Base-by-base conservation (phyloP, 2,797 vertebrate species). In the Enteromius unitaeniatus region DNA sequence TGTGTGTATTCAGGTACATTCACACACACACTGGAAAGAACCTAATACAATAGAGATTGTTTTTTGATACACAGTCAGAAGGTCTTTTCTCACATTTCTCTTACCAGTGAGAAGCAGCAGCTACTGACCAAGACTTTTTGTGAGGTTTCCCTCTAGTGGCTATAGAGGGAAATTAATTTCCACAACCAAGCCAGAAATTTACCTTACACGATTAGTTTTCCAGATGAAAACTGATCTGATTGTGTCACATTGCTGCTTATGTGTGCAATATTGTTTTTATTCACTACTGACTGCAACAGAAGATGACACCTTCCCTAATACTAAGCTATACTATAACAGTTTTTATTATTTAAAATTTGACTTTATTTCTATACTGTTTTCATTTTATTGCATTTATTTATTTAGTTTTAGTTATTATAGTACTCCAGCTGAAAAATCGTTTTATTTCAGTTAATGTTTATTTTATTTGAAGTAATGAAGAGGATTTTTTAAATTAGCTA, bases 121-220 rank as follows among this genome's bases (percentile, higher is more conserved):
- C 47, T 17, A 68, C 3, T 34, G 13, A 26, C 7, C 14, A 3
- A 34, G 21, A 23, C 13, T 3, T 10, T 65, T 60, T 51, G 21
- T 26, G 72, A 10, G 28, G 21, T 28, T 75, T 34, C 81, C 60
- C n/a, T 79, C 31, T 76, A 55, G 72, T 76, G 72, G 70, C 21
- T 19, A 60, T 65, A 31, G 5, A 3, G 3, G 42, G 9, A 82
- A 74, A 11, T 10, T 0, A 14, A 70, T 45, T 47, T 77, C 55
- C 53, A 47, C 15, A 65, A 78, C 8, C 58, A 76, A 64, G 23
- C 1, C 23, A 47, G 58, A 40, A n/a, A 17, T 51, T 58, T 13
- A 53, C 13, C 15, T 47, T 62, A 4, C 21, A 31, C 14, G 1
- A 23, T 3, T 5, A 23, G 26, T 60, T 40, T 55, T 40, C 47